Conservation (phyloP, 2,797 vertebrate genomes). For the Masticophis lateralis region DNA sequence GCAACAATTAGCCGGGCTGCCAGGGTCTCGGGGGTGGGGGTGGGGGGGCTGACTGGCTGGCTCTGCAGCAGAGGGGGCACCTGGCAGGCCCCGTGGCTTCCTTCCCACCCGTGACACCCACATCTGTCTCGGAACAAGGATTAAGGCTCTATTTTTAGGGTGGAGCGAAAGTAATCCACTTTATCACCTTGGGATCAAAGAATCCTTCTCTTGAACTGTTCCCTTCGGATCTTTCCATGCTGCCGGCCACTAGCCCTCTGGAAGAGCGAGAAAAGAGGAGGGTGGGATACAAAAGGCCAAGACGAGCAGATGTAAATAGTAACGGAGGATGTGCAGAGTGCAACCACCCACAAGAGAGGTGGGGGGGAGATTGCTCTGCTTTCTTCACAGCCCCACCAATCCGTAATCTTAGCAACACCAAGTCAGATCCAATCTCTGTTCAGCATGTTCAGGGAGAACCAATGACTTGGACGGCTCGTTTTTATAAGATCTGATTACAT, state of each 20-base stretch:
- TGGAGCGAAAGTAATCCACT: neutral
- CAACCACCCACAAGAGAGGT: neutral
- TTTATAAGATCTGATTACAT: neutral
- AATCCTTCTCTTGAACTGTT: neutral
- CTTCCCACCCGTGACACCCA: neutral
- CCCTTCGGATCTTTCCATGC: neutral
- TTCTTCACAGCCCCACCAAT: neutral
- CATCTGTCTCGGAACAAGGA: neutral
- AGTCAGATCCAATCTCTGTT: neutral
- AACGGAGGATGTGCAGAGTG: neutral
- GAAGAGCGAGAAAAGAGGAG: neutral
- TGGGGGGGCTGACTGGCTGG: neutral
- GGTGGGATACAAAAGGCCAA: neutral
- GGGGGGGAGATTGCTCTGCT: neutral
- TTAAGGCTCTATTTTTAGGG: conserved; percentile 13
- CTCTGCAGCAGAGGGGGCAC: neutral
- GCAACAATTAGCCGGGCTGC: conserved; percentile 18
- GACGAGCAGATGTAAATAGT: too few species aligned
- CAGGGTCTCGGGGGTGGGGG: neutral
- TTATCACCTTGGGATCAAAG: neutral
- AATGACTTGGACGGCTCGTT: neutral
- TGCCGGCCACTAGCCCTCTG: neutral
- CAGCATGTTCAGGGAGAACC: neutral
- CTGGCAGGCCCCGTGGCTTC: neutral
- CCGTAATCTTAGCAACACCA: neutral